phyloP scores from a whole-genome alignment of 2,797 vertebrate genomes.

The Platyrinchus mystaceus region DNA sequence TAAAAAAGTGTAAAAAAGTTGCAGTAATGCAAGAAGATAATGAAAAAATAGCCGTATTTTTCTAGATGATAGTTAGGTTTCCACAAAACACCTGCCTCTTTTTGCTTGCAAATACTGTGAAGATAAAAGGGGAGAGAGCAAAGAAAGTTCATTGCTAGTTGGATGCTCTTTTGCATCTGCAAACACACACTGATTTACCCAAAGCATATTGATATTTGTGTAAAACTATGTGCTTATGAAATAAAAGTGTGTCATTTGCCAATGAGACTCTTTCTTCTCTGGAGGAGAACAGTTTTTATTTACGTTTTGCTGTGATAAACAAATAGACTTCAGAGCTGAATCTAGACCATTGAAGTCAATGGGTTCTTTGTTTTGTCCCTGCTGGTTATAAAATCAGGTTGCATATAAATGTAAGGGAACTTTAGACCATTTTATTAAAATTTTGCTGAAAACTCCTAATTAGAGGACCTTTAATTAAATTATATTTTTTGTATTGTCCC shows the following conservation, averaged over 20 bases:
- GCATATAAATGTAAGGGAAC: neutral
- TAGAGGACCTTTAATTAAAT: neutral
- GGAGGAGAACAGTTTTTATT: neutral
- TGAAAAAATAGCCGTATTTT: neutral
- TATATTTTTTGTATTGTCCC: neutral
- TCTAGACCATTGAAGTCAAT: neutral
- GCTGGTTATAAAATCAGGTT: neutral
- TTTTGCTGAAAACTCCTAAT: neutral
- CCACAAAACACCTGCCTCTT: neutral
- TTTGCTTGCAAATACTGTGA: neutral
- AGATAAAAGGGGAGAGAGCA: neutral
- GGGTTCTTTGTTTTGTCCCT: neutral
- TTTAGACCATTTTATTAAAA: neutral
- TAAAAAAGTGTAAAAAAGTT: neutral
- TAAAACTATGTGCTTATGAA: slow-evolving; percentile 12
- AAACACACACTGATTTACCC: slow-evolving; percentile 13
- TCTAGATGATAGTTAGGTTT: neutral
- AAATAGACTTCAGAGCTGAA: neutral
- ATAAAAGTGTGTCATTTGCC: neutral
- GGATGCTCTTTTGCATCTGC: slow-evolving; percentile 18
- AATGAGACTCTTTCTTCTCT: neutral
- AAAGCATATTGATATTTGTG: slow-evolving; percentile 14
- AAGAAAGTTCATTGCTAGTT: neutral
- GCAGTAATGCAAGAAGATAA: neutral
- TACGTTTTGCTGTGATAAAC: neutral